Percentiles rank a stretch among this genome's conserved stretches.
Evolutionary conservation across 2,888 invertebrate species (phyloP).

Genomic region (Torymus auratus): DNA sequence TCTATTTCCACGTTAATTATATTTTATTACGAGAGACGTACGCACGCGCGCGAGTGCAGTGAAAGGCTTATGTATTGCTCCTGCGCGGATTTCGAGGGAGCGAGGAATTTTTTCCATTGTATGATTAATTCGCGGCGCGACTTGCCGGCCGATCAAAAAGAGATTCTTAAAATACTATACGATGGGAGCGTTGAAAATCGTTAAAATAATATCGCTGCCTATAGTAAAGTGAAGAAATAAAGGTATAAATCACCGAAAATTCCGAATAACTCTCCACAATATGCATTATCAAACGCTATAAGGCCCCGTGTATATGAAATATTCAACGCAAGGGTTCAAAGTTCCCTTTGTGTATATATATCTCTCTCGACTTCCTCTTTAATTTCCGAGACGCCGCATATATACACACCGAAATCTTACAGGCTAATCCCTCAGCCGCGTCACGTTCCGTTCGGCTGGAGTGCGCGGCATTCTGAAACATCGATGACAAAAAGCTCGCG

Average conservation of each 20-base stretch:
- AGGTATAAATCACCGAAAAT: no score
- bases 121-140: no score
- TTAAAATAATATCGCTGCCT: no score
- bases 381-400: conserved; percentile 22
- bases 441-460: conserved; percentile 9
- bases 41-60: conserved; percentile 14
- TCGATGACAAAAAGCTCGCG: conserved; percentile 25
- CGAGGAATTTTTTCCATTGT: no score
- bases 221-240: no score
- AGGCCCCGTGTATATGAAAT: conserved; percentile 3
- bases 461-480: conserved; percentile 20
- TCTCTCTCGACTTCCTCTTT: conserved; percentile 14
- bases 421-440: neutral
- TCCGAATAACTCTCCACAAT: no score
- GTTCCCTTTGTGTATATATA: neutral
- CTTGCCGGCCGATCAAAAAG: no score
- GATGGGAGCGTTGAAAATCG: no score
- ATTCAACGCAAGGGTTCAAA: conserved; percentile 23
- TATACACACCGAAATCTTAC: neutral
- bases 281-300: no score
- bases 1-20: conserved; percentile 33
- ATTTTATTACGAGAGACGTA: conserved; percentile 9
- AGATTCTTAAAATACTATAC: no score
- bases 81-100: no score
- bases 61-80: conserved; percentile 16